phyloP scores from a whole-genome alignment of 2,113 vertebrate species.

The Pteruthius melanotis region DNA sequence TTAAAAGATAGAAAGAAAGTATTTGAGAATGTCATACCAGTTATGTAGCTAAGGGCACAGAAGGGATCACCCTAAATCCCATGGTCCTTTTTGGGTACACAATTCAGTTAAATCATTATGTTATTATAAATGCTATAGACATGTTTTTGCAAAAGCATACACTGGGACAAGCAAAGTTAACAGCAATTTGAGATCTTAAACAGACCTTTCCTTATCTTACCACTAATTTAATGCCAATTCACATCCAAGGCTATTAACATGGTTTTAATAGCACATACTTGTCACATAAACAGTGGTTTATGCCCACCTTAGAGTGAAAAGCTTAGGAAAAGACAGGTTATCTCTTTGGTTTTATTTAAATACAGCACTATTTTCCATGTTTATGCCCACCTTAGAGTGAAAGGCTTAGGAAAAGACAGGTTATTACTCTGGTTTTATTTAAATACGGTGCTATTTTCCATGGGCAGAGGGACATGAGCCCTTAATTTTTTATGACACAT shows the following conservation, averaged over 20 bases:
- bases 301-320: not conserved
- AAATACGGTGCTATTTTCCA: not conserved
- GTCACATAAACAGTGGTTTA: not conserved
- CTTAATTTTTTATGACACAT: not conserved
- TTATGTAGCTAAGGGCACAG: not conserved
- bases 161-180: not conserved
- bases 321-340: not conserved
- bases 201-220: not conserved
- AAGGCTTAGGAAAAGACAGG: not conserved
- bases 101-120: not conserved
- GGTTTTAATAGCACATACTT: not conserved
- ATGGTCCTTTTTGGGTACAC: not conserved
- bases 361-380: not conserved
- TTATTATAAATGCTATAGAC: not conserved
- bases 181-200: not conserved
- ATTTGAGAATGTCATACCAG: not conserved
- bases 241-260: not conserved
- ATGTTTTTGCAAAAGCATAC: not conserved
- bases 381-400: too few species aligned
- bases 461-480: not conserved
- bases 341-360: not conserved
- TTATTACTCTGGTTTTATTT: not conserved
- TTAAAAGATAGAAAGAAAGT: not conserved
- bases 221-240: not conserved
- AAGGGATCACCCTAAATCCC: not conserved